phyloP scores from a whole-genome alignment of 2,797 vertebrate species.

The Dromococcyx pavoninus region DNA sequence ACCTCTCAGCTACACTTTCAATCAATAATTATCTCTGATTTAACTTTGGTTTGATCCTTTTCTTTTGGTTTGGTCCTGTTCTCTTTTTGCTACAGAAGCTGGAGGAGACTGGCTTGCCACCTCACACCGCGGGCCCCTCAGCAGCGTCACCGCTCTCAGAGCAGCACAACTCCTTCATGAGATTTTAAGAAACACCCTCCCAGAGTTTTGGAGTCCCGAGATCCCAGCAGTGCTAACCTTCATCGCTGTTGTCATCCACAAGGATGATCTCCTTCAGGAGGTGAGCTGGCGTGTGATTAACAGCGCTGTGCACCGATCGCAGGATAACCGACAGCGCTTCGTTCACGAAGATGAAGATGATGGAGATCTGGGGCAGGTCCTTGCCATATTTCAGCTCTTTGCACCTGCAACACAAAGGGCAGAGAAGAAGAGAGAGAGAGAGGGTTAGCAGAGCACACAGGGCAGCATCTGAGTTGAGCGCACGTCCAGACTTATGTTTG shows the following conservation, averaged over 20 bases:
- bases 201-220: not conserved
- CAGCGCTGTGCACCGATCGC: constrained; percentile 92
- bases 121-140: not conserved
- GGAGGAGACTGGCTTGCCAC: not conserved
- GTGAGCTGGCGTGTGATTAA: constrained; percentile 94
- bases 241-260: constrained; percentile 95
- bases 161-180: fast-evolving
- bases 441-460: not conserved
- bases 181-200: not conserved
- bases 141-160: not conserved
- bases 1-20: not conserved
- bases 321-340: constrained; percentile 97
- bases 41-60: not conserved
- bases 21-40: not conserved
- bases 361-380: constrained; percentile 94
- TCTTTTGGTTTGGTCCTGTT: not conserved
- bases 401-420: constrained; percentile 78
- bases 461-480: too few relatives aligned
- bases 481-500: too few relatives aligned
- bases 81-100: not conserved
- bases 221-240: constrained; percentile 77
- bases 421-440: not conserved
- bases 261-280: constrained; percentile 96
- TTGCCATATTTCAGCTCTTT: constrained; percentile 87
- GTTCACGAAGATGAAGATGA: constrained; percentile 98